Conservation (phyloP, 2,113 vertebrate genomes). For the Sinocyclocheilus grahami region DNA sequence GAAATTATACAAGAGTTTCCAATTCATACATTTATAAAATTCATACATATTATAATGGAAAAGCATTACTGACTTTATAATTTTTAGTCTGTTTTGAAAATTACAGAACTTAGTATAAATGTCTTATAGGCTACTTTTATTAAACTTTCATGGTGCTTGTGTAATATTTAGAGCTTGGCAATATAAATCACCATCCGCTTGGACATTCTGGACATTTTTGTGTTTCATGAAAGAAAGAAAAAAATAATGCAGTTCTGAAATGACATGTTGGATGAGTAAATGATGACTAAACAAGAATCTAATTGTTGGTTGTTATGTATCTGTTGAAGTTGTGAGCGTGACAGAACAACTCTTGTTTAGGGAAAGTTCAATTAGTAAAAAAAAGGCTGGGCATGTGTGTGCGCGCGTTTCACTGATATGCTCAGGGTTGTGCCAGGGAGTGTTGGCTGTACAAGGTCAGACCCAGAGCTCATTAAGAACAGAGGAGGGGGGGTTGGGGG, state of each 20-base stretch:
- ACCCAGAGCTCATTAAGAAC: conserved; percentile 67
- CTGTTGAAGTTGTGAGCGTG: background rate
- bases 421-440: conserved; percentile 56
- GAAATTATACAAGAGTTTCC: background rate
- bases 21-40: background rate
- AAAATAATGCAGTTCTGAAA: background rate
- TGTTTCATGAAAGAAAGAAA: background rate
- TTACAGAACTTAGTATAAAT: background rate
- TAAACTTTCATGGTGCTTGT: background rate
- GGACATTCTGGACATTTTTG: background rate
- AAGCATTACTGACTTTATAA: background rate
- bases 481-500: conserved; percentile 51
- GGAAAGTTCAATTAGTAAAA: conserved; percentile 27
- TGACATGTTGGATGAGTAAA: background rate
- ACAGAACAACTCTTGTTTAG: conserved; percentile 22
- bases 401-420: conserved; percentile 44
- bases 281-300: background rate
- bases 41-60: background rate
- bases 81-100: background rate
- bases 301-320: background rate
- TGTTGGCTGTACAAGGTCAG: conserved; percentile 65
- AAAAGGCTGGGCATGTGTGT: conserved; percentile 22
- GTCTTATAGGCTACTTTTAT: background rate
- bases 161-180: background rate
- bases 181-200: conserved; percentile 1